phyloP scores from a whole-genome alignment of 2,113 vertebrate species.

The Ibidorhyncha struthersii region DNA sequence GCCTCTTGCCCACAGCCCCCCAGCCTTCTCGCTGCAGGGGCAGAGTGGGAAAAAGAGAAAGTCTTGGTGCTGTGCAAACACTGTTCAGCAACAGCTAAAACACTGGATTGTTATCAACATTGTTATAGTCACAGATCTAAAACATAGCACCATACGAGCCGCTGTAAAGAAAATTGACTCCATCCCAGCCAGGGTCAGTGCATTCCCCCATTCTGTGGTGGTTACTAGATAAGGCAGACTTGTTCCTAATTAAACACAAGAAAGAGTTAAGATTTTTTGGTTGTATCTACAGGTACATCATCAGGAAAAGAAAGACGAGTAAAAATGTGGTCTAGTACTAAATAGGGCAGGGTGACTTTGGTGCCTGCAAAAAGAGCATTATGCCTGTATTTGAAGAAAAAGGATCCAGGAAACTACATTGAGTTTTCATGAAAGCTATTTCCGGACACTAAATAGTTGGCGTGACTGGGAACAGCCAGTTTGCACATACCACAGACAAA shows the following conservation, averaged over 20 bases:
- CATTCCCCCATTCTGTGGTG: neutral
- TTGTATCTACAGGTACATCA: neutral
- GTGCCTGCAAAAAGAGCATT: neutral
- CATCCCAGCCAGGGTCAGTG: too few relatives aligned
- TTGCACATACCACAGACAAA: neutral
- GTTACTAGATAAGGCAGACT: neutral
- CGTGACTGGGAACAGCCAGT: neutral
- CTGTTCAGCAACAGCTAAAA: neutral
- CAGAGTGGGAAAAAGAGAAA: neutral
- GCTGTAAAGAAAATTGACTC: neutral
- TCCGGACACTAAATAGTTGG: neutral
- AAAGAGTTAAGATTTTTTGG: neutral
- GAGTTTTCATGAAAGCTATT: neutral
- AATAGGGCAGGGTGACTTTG: neutral
- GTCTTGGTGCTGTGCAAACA: too few relatives aligned
- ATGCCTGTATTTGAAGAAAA: neutral
- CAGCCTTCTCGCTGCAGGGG: too few relatives aligned
- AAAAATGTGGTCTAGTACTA: neutral
- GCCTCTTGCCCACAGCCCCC: neutral
- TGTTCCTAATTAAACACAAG: neutral
- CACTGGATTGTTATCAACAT: neutral
- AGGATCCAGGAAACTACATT: neutral
- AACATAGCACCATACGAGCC: too few relatives aligned
- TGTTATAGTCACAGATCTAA: neutral
- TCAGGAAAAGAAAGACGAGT: neutral